Percentiles rank a stretch among this genome's conserved stretches.
These are phyloP conservation scores for Drosophila yakuba DNA, from an alignment of 1,140 invertebrate species.

Conservation along the genomic window DNA sequence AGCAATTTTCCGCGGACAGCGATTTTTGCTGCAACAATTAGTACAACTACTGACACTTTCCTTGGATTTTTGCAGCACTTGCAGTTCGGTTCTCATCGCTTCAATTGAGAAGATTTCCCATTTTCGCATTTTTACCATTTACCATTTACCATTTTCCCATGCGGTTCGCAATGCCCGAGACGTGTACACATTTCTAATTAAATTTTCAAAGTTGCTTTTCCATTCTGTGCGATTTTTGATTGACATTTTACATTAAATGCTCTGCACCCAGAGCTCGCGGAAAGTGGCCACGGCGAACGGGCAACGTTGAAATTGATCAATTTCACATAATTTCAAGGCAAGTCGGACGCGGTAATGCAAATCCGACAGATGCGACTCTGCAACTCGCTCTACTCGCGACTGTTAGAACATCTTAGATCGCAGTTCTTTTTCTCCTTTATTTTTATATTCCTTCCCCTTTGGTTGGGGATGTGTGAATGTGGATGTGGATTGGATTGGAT, in stretches of 20 bases:
- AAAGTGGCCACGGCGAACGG: constrained; percentile 8
- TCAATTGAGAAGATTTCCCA: constrained; percentile 60
- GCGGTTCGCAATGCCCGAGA: constrained; percentile 21
- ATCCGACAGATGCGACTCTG: constrained; percentile 79
- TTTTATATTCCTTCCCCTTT: neutral
- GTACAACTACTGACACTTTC: constrained; percentile 19
- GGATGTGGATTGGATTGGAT: constrained; percentile 1
- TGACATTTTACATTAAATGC: constrained; percentile 82
- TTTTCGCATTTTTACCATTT: too few species aligned
- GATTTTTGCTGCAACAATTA: constrained; percentile 18
- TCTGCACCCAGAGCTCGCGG: constrained; percentile 18
- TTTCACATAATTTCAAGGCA: constrained; percentile 83
- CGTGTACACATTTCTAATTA: constrained; percentile 74
- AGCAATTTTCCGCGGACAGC: neutral
- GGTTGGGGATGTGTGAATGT: neutral
- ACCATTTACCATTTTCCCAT: constrained; percentile 58
- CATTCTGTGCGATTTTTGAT: constrained; percentile 77
- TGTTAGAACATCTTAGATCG: constrained; percentile 70
- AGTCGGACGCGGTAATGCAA: constrained; percentile 79
- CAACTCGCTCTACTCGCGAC: constrained; percentile 23
- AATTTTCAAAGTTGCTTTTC: constrained; percentile 71
- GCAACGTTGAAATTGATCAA: constrained; percentile 82
- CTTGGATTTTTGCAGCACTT: neutral
- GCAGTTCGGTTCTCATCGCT: constrained; percentile 42
- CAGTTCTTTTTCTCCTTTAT: too few species aligned